Base-by-base conservation (phyloP, 37 sponge, comb jelly and placozoan genomes). In the Spongilla lacustris region DNA sequence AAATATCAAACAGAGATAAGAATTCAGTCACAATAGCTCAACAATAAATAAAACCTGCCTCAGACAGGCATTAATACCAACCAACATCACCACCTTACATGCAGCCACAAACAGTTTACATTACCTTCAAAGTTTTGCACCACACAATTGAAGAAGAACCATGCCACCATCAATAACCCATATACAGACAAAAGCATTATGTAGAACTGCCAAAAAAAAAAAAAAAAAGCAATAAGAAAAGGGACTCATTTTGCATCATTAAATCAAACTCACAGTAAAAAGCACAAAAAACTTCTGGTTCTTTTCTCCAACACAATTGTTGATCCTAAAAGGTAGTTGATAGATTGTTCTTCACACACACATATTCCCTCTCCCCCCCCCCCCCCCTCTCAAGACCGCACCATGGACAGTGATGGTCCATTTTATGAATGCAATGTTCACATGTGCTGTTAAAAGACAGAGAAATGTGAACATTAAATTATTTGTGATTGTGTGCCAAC, bases 381-480 rank as follows among this genome's bases (percentile, higher is more conserved):
- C 41, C 41, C 41, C 3, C 41, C 3, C 41, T 9, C 12, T 13
- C 14, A 76, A 36, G 12, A 67, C 36, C 94, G 78, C 30, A 95
- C 98, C 99, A 99, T 10, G 99, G 99, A 46, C 99, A 99, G 95
- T 99, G 99, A 29, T 99, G 99, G 67, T 99, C 99, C 99, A 99
- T 99, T 48, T 94, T 84, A 29, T 94, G 95, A 21, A 95, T 85
- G 50, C 96, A 99, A 31, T 84, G 85, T 27, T 93, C 94, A 74
- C 98, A 97, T 1, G 91, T 93, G 41, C 98, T 90, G 33, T n/a
- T 38, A 27, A 32, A 46, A 12, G 2, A 79, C 4, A 30, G 68
- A 66, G 68, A 67, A 26, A 25, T 11, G n/a, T 29, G 5, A 0
- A 12, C 74, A 0, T 17, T 17, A 17, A 6, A 19, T 10, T 13